Evolutionary conservation across 2,797 vertebrate genomes (phyloP).

Genomic region (Urocyon cinereoargenteus): DNA sequence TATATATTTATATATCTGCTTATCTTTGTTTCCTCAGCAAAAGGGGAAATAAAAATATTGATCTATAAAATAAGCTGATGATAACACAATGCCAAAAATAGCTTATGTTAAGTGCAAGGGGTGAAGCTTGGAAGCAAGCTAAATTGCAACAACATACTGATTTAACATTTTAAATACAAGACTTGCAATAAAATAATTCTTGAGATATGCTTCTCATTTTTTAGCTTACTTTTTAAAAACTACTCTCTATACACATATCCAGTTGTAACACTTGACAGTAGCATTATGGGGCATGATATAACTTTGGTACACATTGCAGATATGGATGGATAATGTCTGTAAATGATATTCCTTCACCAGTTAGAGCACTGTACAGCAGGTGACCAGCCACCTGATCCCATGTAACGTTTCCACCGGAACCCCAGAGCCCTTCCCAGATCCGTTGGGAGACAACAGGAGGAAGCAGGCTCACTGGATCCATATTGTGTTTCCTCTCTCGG

Average conservation of each 20-base stretch:
- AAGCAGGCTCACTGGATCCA: constrained; percentile 95
- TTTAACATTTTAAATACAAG: constrained; percentile 94
- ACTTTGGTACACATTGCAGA: constrained; percentile 89
- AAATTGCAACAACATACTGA: constrained; percentile 90
- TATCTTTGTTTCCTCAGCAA: constrained; percentile 87
- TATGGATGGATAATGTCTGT: constrained; percentile 81
- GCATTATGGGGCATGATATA: constrained; percentile 87
- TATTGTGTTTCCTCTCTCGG: constrained; percentile 95
- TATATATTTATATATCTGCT: constrained; percentile 82
- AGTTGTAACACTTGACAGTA: constrained; percentile 91
- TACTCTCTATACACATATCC: constrained; percentile 92
- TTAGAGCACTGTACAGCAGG: constrained; percentile 86
- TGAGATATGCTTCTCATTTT: constrained; percentile 87
- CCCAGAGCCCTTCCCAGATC: constrained; percentile 54
- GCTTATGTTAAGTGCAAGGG: constrained; percentile 95
- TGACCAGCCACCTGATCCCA: constrained; percentile 88
- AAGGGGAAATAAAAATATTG: constrained; percentile 86
- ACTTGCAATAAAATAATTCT: constrained; percentile 94
- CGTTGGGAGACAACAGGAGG: not conserved
- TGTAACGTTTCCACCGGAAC: constrained; percentile 59
- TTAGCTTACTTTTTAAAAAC: constrained; percentile 85
- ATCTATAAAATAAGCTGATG: constrained; percentile 92
- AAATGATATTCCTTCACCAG: constrained; percentile 82
- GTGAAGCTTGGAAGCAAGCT: constrained; percentile 94
- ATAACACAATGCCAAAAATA: constrained; percentile 94